These are phyloP conservation scores for Cirrhinus mrigala DNA, from an alignment of 2,797 vertebrate species.

Conservation along the genomic window DNA sequence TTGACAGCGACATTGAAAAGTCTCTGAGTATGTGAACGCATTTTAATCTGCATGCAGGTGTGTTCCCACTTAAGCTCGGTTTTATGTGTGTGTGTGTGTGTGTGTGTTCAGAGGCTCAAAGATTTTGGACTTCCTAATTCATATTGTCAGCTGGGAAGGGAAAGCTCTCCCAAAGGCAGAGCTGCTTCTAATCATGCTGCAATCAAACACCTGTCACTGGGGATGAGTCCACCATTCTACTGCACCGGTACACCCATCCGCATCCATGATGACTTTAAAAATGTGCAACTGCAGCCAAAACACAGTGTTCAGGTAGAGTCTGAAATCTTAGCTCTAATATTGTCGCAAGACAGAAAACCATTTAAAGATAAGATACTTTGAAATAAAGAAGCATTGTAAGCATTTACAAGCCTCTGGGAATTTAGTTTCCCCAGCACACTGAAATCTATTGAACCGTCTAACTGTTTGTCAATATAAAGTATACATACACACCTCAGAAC, in stretches of 20 bases:
- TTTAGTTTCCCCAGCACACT: not conserved
- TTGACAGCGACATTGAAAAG: slow-evolving; percentile 39
- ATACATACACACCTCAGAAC: not conserved
- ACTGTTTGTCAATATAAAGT: not conserved
- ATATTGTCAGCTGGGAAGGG: slow-evolving; percentile 80
- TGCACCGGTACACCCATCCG: slow-evolving; percentile 76
- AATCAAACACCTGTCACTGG: slow-evolving; percentile 82
- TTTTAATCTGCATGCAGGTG: slow-evolving; percentile 5
- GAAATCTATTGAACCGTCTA: not conserved
- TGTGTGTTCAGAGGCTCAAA: slow-evolving; percentile 34
- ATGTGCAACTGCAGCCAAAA: slow-evolving; percentile 66
- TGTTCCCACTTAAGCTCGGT: not conserved
- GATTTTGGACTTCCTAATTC: slow-evolving; percentile 70
- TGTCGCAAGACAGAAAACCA: slow-evolving; percentile 2
- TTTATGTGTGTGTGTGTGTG: slow-evolving; percentile 8
- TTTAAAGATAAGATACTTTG: slow-evolving; percentile 30
- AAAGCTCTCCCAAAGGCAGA: slow-evolving; percentile 71
- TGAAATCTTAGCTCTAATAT: slow-evolving; percentile 20
- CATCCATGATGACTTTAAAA: slow-evolving; percentile 76
- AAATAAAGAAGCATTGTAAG: slow-evolving; percentile 8
- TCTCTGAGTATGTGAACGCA: not conserved
- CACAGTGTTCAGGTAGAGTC: not conserved
- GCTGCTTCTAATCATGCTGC: slow-evolving; percentile 81
- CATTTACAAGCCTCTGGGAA: not conserved
- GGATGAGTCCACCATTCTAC: slow-evolving; percentile 78